These are phyloP conservation scores for Harmothoe impar DNA, from an alignment of 2,888 invertebrate genomes.

Conservation along the genomic window DNA sequence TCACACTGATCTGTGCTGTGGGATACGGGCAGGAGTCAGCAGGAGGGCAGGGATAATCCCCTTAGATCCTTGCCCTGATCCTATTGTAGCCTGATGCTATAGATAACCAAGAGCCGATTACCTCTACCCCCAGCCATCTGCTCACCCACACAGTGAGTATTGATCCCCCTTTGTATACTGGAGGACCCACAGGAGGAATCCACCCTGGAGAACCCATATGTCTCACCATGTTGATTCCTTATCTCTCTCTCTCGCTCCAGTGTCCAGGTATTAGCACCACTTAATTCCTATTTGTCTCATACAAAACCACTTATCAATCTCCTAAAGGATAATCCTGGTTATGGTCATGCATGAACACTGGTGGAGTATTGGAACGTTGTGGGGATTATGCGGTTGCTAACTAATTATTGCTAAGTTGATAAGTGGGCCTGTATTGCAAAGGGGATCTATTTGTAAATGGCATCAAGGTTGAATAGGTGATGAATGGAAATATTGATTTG, in stretches of 20 bases:
- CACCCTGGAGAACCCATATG: not conserved
- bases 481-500: too few relatives aligned
- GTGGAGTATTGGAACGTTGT: too few relatives aligned
- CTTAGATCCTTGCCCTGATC: slow-evolving; percentile 26
- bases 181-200: not conserved
- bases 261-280: too few relatives aligned
- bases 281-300: too few relatives aligned
- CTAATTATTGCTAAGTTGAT: too few relatives aligned
- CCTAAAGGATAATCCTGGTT: too few relatives aligned
- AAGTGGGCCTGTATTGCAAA: too few relatives aligned
- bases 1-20: slow-evolving; percentile 22
- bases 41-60: slow-evolving; percentile 1
- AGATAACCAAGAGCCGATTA: slow-evolving; percentile 45
- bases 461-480: too few relatives aligned
- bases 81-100: slow-evolving; percentile 23
- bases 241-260: not conserved
- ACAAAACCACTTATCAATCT: too few relatives aligned
- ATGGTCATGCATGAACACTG: too few relatives aligned
- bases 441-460: too few relatives aligned
- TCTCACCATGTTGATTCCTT: not conserved
- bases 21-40: slow-evolving; percentile 11
- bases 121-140: slow-evolving; percentile 15
- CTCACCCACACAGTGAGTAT: not conserved
- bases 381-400: too few relatives aligned
- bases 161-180: not conserved